Evolutionary conservation across 1,140 invertebrate species (phyloP).

Genomic region (Argopecten irradians): DNA sequence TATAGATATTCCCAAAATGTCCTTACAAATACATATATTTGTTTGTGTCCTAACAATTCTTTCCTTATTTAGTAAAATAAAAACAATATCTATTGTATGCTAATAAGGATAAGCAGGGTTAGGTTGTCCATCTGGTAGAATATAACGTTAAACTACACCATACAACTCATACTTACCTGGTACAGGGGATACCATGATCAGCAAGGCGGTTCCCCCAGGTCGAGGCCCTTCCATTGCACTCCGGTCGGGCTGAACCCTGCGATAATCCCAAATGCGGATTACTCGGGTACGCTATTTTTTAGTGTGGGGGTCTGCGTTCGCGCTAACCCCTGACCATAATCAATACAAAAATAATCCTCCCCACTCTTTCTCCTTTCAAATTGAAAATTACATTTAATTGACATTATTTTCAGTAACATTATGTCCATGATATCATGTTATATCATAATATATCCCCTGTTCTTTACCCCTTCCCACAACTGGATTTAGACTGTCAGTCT

Average conservation of each 20-base stretch:
- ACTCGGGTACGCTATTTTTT: constrained; percentile 63
- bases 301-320: constrained; percentile 62
- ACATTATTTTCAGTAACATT: no score
- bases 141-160: neutral
- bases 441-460: no score
- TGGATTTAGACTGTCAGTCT: no score
- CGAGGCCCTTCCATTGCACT: constrained; percentile 85
- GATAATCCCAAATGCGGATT: constrained; percentile 79
- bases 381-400: no score
- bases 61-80: neutral
- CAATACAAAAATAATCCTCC: neutral
- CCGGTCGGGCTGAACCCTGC: constrained; percentile 84
- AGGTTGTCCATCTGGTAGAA: neutral
- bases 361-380: no score
- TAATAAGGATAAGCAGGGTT: neutral
- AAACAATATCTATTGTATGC: neutral
- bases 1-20: neutral
- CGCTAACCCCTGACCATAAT: constrained; percentile 49
- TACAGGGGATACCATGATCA: constrained; percentile 82
- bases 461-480: no score
- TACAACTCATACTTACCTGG: constrained; percentile 72
- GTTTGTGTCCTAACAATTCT: neutral
- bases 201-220: constrained; percentile 82
- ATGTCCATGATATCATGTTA: no score
- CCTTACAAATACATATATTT: neutral